Conservation (phyloP, 2,888 invertebrate species). For the Parnassius apollo region DNA sequence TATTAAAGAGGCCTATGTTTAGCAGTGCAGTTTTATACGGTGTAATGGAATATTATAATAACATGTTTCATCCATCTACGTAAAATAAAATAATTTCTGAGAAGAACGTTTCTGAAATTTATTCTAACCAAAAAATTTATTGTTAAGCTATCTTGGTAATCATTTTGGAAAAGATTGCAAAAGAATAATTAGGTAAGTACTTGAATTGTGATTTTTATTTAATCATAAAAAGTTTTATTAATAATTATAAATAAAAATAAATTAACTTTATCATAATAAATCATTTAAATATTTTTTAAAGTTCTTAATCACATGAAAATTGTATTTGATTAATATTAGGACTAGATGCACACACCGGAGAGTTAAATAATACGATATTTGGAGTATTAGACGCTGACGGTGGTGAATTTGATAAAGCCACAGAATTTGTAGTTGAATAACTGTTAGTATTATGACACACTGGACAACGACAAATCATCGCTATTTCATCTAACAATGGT, state of each 20-base stretch:
- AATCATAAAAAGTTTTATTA: background rate
- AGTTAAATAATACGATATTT: conserved; percentile 12
- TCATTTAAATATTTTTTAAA: background rate
- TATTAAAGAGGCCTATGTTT: too few species aligned
- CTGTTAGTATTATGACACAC: conserved; percentile 7
- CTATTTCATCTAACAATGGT: conserved; percentile 32
- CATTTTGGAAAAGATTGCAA: too few species aligned
- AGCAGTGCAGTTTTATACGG: too few species aligned
- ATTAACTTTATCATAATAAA: background rate
- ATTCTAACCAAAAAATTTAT: too few species aligned
- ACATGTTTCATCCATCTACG: too few species aligned
- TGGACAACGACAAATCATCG: conserved; percentile 19
- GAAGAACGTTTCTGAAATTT: too few species aligned
- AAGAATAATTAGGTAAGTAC: background rate
- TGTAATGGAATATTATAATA: too few species aligned
- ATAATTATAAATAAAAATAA: conserved; percentile 26
- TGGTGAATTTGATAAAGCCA: background rate
- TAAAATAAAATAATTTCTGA: too few species aligned
- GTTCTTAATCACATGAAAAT: conserved; percentile 5
- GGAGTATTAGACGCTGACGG: conserved; percentile 4
- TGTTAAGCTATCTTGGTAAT: too few species aligned
- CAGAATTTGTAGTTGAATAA: background rate
- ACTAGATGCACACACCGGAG: background rate
- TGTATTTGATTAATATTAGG: conserved; percentile 12
- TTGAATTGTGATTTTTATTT: background rate